Evolutionary conservation across 2,888 invertebrate species (phyloP), one percentile per base, ranked within the genome.

Genomic region (Druceiella hillmani): DNA sequence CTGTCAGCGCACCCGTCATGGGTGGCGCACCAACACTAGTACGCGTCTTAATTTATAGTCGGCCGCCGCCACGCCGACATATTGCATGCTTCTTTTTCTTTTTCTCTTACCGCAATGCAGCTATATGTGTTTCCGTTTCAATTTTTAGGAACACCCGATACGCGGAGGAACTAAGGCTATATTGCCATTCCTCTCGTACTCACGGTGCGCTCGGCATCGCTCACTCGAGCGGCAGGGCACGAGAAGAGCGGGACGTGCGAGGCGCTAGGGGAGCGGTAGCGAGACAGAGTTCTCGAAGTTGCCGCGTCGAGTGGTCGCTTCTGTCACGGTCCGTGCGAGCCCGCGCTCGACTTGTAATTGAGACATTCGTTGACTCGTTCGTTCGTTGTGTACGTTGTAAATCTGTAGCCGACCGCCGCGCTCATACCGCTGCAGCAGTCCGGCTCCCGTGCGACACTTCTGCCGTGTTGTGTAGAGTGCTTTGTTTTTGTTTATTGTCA

Each of bases 41-140:
- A 66, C 69, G 69, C 69, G 66, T 69, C 70, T 68, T 69, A 71
- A 72, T 71, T 71, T 69, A 67, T 68, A 62, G 66, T 65, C 63
- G 65, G 61, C 62, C 58, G 63, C 64, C 62, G 59, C 38, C 44
- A 66, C 64, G 41, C 26, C 36, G 39, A 41, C 37, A 43, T 46
- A 43, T 37, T 40, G 17, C 36, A 42, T 28, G 59, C 66, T 63
- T 62, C 69, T 64, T 67, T 67, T 67, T 66, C 68, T 66, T 66
- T 66, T 65, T 65, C 64, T 64, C 66, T 65, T 66, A 68, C 67
- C 70, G 64, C 68, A 67, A 64, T 66, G 66, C 68, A 66, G 67
- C 69, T 66, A 66, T 65, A 63, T 66, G 65, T 66, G 66, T 66
- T 69, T 69, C 70, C 70, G 70, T 69, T 69, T 68, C 66, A 64